These are phyloP conservation scores for Phragmatobia fuliginosa DNA, from an alignment of 2,888 invertebrate species.

Conservation along the genomic window DNA sequence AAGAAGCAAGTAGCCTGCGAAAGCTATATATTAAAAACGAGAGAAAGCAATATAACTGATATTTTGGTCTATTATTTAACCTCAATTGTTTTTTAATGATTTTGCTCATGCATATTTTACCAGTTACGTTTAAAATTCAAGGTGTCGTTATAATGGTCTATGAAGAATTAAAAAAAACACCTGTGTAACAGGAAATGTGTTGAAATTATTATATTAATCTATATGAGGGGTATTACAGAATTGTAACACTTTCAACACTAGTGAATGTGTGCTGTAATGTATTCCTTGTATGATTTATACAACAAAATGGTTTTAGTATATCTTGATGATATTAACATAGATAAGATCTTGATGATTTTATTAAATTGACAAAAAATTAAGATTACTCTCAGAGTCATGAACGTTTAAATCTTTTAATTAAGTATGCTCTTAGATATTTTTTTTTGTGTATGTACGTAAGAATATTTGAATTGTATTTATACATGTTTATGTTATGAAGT, in stretches of 20 bases:
- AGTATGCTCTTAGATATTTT: not conserved
- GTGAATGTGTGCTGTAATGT: conserved; percentile 22
- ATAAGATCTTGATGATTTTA: not conserved
- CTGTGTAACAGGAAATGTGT: conserved; percentile 17
- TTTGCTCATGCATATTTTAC: conserved; percentile 32
- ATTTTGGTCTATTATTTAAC: conserved; percentile 41
- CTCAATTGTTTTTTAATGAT: conserved; percentile 39
- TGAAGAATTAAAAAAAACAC: not conserved
- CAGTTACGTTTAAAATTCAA: conserved; percentile 27
- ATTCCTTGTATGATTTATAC: conserved; percentile 9
- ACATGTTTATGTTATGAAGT: not conserved
- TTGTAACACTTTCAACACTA: conserved; percentile 35
- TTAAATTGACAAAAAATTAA: not conserved
- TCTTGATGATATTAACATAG: conserved; percentile 1
- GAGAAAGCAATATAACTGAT: conserved; percentile 36
- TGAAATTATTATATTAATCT: conserved; percentile 21
- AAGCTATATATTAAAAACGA: conserved; percentile 14
- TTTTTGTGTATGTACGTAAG: not conserved
- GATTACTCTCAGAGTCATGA: not conserved
- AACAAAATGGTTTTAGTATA: not conserved
- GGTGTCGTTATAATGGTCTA: conserved; percentile 12
- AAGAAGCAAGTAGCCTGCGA: conserved; percentile 19
- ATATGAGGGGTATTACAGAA: conserved; percentile 9
- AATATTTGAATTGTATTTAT: not conserved
- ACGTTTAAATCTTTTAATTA: not conserved